Conservation (phyloP, 2,797 vertebrate genomes). For the Sciaenops ocellatus region DNA sequence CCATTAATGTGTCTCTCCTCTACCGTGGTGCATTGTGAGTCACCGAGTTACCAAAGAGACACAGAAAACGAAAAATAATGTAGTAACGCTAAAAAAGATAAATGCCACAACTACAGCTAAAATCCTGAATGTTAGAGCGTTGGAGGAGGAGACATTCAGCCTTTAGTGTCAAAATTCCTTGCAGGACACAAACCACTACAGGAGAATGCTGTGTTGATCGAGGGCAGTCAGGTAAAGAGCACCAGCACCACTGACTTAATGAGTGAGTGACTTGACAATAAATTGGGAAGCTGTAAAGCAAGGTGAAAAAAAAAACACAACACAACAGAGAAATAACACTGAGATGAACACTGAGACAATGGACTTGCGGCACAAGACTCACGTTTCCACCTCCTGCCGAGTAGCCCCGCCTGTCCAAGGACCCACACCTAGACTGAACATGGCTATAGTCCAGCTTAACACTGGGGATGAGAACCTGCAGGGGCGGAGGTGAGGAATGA, state of each 20-base stretch:
- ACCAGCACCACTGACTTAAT: slow-evolving; percentile 6
- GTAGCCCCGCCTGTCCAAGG: slow-evolving; percentile 84
- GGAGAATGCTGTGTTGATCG: slow-evolving; percentile 1
- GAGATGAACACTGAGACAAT: slow-evolving; percentile 65
- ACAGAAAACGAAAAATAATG: no score
- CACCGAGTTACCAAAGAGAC: slow-evolving; percentile 6
- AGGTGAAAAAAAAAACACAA: slow-evolving; percentile 41
- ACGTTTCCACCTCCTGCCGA: slow-evolving; percentile 83
- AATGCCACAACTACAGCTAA: neutral
- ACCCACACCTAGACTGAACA: slow-evolving; percentile 86
- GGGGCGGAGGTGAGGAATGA: slow-evolving; percentile 77
- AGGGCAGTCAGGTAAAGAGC: slow-evolving; percentile 17
- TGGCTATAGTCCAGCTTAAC: slow-evolving; percentile 87
- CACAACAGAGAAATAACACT: slow-evolving; percentile 49
- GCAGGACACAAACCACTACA: slow-evolving; percentile 54
- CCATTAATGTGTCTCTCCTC: slow-evolving; percentile 8
- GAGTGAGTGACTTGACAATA: slow-evolving; percentile 23
- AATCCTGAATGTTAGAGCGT: neutral
- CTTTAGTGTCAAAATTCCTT: slow-evolving; percentile 10
- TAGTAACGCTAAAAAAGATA: neutral
- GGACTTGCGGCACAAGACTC: slow-evolving; percentile 77
- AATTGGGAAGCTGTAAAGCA: slow-evolving; percentile 20
- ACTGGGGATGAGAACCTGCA: slow-evolving; percentile 84
- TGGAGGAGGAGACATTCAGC: slow-evolving; percentile 22
- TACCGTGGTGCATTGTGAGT: slow-evolving; percentile 1